Base-by-base conservation (phyloP, 1,140 invertebrate genomes). In the Calosoma granatense region DNA sequence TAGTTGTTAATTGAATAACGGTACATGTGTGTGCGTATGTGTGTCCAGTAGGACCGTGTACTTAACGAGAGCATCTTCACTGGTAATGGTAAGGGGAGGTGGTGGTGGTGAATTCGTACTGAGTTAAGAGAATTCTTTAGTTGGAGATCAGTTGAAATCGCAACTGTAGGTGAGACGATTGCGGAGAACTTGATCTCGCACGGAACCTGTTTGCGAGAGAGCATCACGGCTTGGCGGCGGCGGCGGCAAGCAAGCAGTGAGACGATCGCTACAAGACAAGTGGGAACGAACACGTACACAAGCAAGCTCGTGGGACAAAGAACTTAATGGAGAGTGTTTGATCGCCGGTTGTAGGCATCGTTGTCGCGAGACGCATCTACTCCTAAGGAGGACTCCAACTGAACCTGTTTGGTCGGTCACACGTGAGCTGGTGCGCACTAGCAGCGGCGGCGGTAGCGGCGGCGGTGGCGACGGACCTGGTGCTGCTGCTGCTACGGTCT, bases 401-500 rank as follows among this genome's bases (percentile, higher is more conserved):
- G 41, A 47, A 47, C 41, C 41, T 47, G 41, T 47, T 47, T 47
- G 41, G 41, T 47, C 15, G 41, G 41, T 47, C 41, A 47, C 41
- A 47, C 41, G 17, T 47, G 41, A 4, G 17, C 41, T 9, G 26
- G 26, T 30, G 26, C 26, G 26, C 6, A n/a, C 26, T 4, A 30
- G 26, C 26, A 14, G 26, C 26, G 14, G 26, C 26, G 14, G 14
- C 26, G 26, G 26, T 14, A 30, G 14, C 26, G 26, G 26, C 26
- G 14, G 6, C n/a, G n/a, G n/a, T n/a, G n/a, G n/a, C n/a, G n/a
- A n/a, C n/a, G n/a, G n/a, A n/a, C n/a, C n/a, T n/a, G n/a, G n/a
- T n/a, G n/a, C n/a, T n/a, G n/a, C n/a, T n/a, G n/a, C n/a, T n/a
- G n/a, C n/a, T n/a, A n/a, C n/a, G n/a, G n/a, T n/a, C n/a, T n/a